Evolutionary conservation across 1,140 invertebrate genomes (phyloP), one percentile per base, ranked within the genome.

Genomic region (Ostrea edulis): DNA sequence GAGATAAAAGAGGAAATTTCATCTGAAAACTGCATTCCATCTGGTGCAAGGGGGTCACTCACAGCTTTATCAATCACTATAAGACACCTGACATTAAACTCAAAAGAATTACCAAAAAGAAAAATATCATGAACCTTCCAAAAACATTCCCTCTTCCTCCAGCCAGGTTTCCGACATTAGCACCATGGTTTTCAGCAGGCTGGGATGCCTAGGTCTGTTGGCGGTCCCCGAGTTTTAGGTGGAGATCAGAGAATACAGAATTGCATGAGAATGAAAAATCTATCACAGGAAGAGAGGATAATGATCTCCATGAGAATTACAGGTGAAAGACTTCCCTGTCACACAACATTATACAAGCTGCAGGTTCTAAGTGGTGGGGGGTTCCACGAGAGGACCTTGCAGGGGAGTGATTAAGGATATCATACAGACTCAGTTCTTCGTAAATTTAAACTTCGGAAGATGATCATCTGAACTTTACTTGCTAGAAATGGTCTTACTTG

Each of bases 131-230:
- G 25, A 77, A 77, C 68, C 68, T 77, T 77, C 9, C 25, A 25
- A 29, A 12, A 22, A 29, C 68, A 22, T 29, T 29, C 22, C 68
- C 14, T 77, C 68, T 29, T 77, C 68, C 25, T 77, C 25, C 22
- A 77, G 17, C 17, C 58, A 62, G 58, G 58, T 62, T 62, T n/a
- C 12, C n/a, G 58, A 77, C 68, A 77, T 77, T 77, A 77, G 29
- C 68, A 77, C 68, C 68, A 77, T 77, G 22, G 68, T 29, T 29
- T 77, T 77, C 22, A 25, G 25, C 22, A 77, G 68, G 25, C 68
- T 77, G 68, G 29, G 14, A 77, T 77, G 25, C 68, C 68, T 35
- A 35, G 68, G 29, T 77, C 68, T 77, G 68, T 17, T 77, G 68
- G 68, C 25, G 68, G 22, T 77, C 68, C n/a, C 0, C 14, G 12